These are phyloP conservation scores for Lordiphosa collinella DNA, from an alignment of 1,140 invertebrate species.

Conservation along the genomic window DNA sequence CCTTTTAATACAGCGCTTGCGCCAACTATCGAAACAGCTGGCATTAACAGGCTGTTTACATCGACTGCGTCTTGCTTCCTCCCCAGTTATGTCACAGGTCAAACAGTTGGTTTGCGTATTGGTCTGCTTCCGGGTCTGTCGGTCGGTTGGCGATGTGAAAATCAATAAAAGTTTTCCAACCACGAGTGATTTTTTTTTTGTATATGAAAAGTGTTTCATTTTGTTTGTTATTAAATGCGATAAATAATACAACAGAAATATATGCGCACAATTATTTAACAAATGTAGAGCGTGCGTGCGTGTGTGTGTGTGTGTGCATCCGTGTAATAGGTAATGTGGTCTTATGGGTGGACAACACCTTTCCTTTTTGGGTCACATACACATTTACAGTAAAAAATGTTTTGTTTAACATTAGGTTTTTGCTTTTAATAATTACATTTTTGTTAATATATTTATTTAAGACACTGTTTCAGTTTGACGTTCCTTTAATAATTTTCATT, in stretches of 20 bases:
- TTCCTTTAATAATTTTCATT: slow-evolving; percentile 7
- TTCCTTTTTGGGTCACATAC: too few relatives aligned
- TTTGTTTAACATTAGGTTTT: slow-evolving; percentile 48
- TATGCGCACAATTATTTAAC: too few relatives aligned
- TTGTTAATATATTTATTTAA: slow-evolving; percentile 46
- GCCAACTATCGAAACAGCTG: slow-evolving; percentile 40
- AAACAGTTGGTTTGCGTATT: slow-evolving; percentile 9
- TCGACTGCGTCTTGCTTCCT: neutral
- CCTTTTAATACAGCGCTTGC: slow-evolving; percentile 11
- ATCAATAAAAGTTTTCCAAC: slow-evolving; percentile 43
- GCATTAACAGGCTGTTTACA: slow-evolving; percentile 13
- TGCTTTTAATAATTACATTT: slow-evolving; percentile 48
- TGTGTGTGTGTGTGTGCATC: too few relatives aligned
- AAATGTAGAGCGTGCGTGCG: too few relatives aligned
- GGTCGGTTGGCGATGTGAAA: slow-evolving; percentile 20
- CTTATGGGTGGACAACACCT: too few relatives aligned
- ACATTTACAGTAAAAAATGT: slow-evolving; percentile 16
- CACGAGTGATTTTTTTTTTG: neutral
- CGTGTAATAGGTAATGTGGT: too few relatives aligned
- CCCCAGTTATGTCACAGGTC: slow-evolving; percentile 1
- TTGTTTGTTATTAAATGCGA: too few relatives aligned
- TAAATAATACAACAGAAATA: too few relatives aligned
- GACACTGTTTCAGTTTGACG: slow-evolving; percentile 36
- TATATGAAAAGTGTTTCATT: slow-evolving; percentile 18
- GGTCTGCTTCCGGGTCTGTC: neutral